Conservation (phyloP, 2,113 vertebrate genomes). For the Zosterops pallidus region DNA sequence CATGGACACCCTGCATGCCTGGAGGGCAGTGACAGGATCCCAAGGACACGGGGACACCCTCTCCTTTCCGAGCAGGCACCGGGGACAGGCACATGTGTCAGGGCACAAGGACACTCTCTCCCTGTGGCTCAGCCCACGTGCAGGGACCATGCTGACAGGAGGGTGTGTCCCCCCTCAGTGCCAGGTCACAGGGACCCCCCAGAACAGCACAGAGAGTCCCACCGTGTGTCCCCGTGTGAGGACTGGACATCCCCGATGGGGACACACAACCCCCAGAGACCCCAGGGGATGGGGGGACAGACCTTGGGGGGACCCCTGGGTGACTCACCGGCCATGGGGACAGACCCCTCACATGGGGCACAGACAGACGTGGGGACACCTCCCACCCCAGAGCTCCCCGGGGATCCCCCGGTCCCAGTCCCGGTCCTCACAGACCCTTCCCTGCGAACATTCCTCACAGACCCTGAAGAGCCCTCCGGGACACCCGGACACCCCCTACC, state of each 20-base stretch:
- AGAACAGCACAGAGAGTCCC: accelerated
- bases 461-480: neutral
- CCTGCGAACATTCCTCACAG: accelerated
- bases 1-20: accelerated
- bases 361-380: neutral
- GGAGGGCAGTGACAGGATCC: neutral
- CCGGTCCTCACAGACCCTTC: accelerated
- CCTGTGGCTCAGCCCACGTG: accelerated
- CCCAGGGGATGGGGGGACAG: accelerated
- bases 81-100: accelerated
- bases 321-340: neutral
- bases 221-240: accelerated
- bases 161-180: accelerated
- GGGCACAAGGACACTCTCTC: neutral
- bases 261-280: accelerated
- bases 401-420: accelerated
- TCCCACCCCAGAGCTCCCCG: neutral
- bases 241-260: accelerated
- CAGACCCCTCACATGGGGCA: accelerated
- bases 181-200: neutral
- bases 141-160: neutral
- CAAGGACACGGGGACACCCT: neutral
- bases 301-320: accelerated
- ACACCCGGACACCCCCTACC: too few species aligned
- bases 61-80: accelerated